Conservation (phyloP, 92 coral and sea anemone genomes). For the Epizoanthus rinbou region DNA sequence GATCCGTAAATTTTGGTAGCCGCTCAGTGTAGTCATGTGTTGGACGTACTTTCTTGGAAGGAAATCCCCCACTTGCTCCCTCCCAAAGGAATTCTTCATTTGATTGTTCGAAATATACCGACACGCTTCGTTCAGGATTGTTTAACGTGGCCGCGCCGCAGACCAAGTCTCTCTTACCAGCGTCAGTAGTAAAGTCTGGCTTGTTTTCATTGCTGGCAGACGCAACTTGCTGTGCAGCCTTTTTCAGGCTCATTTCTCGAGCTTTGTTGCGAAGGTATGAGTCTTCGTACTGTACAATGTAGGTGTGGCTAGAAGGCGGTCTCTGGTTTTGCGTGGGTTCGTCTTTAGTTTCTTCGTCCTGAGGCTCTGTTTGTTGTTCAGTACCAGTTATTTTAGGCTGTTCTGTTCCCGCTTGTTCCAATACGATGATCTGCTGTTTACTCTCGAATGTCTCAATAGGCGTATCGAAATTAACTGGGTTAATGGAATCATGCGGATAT, state of each 20-base stretch:
- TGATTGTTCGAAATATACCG: slow-evolving; percentile 11
- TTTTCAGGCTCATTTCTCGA: not conserved
- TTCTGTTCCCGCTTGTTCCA: not conserved
- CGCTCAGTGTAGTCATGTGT: slow-evolving; percentile 11
- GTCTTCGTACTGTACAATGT: slow-evolving; percentile 20
- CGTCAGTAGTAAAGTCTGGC: not conserved
- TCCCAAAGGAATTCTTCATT: not conserved
- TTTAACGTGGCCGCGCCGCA: not conserved
- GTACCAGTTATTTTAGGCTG: no score
- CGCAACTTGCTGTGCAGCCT: not conserved
- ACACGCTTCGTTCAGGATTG: slow-evolving; percentile 9
- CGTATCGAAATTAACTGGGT: not conserved
- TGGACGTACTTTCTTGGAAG: slow-evolving; percentile 5
- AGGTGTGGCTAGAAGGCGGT: slow-evolving; percentile 8
- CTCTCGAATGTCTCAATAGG: no score
- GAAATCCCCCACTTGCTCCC: no score
- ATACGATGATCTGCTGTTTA: not conserved
- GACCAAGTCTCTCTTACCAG: not conserved
- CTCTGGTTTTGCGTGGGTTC: not conserved
- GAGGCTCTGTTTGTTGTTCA: not conserved
- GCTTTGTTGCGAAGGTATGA: slow-evolving; percentile 24
- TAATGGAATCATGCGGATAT: not conserved
- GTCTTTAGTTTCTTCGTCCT: not conserved
- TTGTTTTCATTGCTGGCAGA: not conserved
- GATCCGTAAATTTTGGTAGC: slow-evolving; percentile 22